phyloP scores from a whole-genome alignment of 2,113 vertebrate genomes.

The Xiphophorus maculatus region DNA sequence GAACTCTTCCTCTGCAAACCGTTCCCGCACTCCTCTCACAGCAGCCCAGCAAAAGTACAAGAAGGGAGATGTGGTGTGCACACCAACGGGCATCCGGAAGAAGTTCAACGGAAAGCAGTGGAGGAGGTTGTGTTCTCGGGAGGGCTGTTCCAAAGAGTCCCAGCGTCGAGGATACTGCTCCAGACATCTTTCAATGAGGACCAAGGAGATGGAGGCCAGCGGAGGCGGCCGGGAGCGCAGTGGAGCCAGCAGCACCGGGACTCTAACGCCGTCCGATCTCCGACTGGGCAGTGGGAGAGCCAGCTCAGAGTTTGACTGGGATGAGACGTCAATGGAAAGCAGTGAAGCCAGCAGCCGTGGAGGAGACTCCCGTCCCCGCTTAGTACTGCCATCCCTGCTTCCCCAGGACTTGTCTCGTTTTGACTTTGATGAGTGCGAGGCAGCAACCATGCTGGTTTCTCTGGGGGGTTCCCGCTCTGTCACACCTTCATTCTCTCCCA shows the following conservation, averaged over 20 bases:
- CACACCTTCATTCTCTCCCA: conserved; percentile 88
- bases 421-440: conserved; percentile 93
- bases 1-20: conserved; percentile 77
- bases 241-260: conserved; percentile 82
- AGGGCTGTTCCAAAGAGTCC: conserved; percentile 93
- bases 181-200: conserved; percentile 93
- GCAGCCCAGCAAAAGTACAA: conserved; percentile 93
- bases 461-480: conserved; percentile 89
- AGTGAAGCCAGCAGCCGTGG: conserved; percentile 90
- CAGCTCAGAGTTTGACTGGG: conserved; percentile 92
- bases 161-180: conserved; percentile 93
- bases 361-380: conserved; percentile 86
- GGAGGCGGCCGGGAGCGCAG: conserved; percentile 83
- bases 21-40: conserved; percentile 87
- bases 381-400: conserved; percentile 76
- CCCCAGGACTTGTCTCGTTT: conserved; percentile 88
- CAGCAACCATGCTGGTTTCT: conserved; percentile 91
- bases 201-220: conserved; percentile 93
- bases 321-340: conserved; percentile 88
- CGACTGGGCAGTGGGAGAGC: conserved; percentile 74
- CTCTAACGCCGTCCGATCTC: conserved; percentile 80
- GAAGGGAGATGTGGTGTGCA: conserved; percentile 94
- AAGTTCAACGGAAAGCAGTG: conserved; percentile 97
- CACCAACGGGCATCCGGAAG: conserved; percentile 91
- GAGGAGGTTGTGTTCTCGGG: conserved; percentile 89